These are phyloP conservation scores for Calliphora vicina DNA, from an alignment of 1,140 invertebrate species.

Conservation along the genomic window DNA sequence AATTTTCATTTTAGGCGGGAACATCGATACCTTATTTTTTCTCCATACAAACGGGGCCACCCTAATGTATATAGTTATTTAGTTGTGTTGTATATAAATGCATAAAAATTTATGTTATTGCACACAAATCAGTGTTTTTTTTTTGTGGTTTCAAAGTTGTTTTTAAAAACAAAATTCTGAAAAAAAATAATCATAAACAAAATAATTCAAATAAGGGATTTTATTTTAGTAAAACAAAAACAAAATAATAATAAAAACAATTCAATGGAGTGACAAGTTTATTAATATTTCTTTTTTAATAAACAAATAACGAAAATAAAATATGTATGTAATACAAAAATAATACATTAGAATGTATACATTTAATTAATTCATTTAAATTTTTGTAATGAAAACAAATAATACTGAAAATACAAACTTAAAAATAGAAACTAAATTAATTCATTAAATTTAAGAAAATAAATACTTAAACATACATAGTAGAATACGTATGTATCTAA, in stretches of 20 bases:
- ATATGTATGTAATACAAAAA: too few relatives aligned
- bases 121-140: neutral
- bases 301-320: neutral
- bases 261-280: neutral
- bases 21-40: too few relatives aligned
- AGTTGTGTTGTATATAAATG: neutral
- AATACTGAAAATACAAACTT: neutral
- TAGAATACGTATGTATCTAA: too few relatives aligned
- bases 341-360: neutral
- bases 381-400: neutral
- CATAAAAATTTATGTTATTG: neutral
- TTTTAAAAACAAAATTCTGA: too few relatives aligned
- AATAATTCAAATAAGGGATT: neutral
- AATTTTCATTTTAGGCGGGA: too few relatives aligned
- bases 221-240: neutral
- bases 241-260: neutral
- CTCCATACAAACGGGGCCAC: too few relatives aligned
- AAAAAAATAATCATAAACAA: neutral
- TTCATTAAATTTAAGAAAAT: constrained; percentile 8
- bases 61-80: too few relatives aligned
- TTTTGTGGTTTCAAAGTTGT: neutral
- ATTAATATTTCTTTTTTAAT: neutral
- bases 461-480: neutral
- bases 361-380: neutral
- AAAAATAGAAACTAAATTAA: neutral